Base-by-base conservation (phyloP, 2,888 invertebrate species). In the Gastrophysa polygoni region DNA sequence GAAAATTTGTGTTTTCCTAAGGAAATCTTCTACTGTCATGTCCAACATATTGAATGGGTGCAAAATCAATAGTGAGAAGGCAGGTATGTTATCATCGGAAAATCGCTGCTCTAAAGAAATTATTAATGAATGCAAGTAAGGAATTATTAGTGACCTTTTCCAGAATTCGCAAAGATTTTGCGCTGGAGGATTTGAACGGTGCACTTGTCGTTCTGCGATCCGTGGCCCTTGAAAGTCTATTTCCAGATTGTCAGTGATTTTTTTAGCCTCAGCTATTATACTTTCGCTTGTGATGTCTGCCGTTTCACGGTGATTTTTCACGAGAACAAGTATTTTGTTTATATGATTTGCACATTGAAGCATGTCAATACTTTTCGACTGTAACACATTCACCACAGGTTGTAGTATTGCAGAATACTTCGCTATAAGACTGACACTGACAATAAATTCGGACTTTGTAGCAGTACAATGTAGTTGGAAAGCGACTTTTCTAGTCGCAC, bases 401-500 rank as follows among this genome's bases (percentile, higher is more conserved):
- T 57, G 50, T 17, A 59, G 10, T 51, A 16, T 43, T 54, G 46
- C 59, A 1, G 54, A 59, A 54, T 59, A 59, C 54, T 59, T 57
- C 7, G 59, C 54, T 60, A 60, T 20, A 50, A 61, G 57, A n/a
- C 18, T 57, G 57, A 57, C 44, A 4, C 57, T 17, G 17, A 61
- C 44, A 34, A 61, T 61, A 14, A 57, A 57, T 1, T 55, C 58
- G 59, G 46, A 52, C 59, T 29, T 58, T 48, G 38, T 61, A 56
- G 59, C 44, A 51, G 60, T 61, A 48, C 56, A 59, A 64, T 61
- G 62, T 8, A 66, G 48, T 56, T 56, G 66, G 21, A 46, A 66
- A 32, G 62, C 62, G 59, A 57, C 57, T 66, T 66, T 66, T 44
- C 56, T n/a, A 59, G 64, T 60, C 21, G 64, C 64, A 57, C 48